phyloP scores from a whole-genome alignment of 2,113 vertebrate species.

The Odontophorus gujanensis region DNA sequence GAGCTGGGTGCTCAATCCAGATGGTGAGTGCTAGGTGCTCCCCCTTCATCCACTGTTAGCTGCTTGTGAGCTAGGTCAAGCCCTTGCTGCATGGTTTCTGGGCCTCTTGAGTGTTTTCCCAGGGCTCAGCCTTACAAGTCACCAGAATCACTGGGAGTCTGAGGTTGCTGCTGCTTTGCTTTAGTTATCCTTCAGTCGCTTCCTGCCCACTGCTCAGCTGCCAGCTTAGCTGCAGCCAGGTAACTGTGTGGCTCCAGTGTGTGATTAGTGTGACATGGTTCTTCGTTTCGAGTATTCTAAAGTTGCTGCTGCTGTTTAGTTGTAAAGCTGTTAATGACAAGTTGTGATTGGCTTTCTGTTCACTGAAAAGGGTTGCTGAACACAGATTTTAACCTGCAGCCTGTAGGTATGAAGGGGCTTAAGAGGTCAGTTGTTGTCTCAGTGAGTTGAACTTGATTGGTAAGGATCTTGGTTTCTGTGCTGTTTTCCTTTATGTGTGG shows the following conservation, averaged over 20 bases:
- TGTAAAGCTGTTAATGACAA: background rate
- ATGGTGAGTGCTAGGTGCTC: background rate
- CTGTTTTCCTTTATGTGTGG: background rate
- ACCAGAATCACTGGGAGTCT: background rate
- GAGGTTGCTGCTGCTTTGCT: background rate
- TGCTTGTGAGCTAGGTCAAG: background rate
- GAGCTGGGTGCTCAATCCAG: background rate
- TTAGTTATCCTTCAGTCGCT: background rate
- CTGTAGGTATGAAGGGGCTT: background rate
- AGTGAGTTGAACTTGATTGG: background rate
- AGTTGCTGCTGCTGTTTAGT: background rate
- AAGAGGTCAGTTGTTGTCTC: background rate
- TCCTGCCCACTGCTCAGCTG: background rate
- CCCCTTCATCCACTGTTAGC: background rate
- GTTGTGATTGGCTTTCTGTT: background rate
- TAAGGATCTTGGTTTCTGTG: background rate
- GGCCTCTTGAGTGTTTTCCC: background rate
- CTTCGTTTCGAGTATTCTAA: background rate
- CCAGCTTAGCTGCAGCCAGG: background rate
- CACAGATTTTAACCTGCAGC: background rate
- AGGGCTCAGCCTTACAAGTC: background rate
- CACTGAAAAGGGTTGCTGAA: background rate
- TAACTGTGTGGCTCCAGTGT: background rate
- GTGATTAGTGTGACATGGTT: background rate
- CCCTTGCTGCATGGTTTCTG: no score